Evolutionary conservation across 2,113 vertebrate genomes (phyloP), one percentile per base, ranked within the genome.

Genomic region (Alethe castanea): DNA sequence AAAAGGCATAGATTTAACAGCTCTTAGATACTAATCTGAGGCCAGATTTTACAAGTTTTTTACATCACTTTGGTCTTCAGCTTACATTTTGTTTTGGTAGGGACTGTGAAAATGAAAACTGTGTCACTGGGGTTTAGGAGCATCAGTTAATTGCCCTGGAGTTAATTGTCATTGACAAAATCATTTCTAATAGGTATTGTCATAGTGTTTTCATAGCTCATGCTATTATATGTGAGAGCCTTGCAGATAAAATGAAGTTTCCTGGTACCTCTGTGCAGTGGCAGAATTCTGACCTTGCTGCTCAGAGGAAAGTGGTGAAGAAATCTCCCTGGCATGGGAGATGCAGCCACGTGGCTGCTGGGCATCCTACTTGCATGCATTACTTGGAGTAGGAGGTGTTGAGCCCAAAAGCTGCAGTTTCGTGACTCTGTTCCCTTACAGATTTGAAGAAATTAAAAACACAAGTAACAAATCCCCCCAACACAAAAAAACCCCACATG

Each of bases 321-420:
- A 18, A 72, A 5, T 65, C 65, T 65, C 18, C 15, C 11, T 45
- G 71, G n/a, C 38, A 4, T 29, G 62, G 52, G 56, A 38, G 28
- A 7, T 31, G 29, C 22, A 40, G 59, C 33, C 14, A 3, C 14
- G 0, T 2, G 19, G 24, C 16, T 6, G 3, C 56, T 64, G 42
- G 14, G 14, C 19, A 12, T 17, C 20, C 38, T 64, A 0, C 9
- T 1, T 35, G n/a, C 18, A 52, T 52, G 17, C 40, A 29, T 52
- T 28, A 29, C 16, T 52, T 52, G 45, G 3, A 20, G 14, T 4
- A 38, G 42, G 22, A 19, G 47, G 5, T 18, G 13, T 11, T 33
- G 44, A 82, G 33, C 33, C 18, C 67, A 26, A 48, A 67, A 78
- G 3, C 52, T 74, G 31, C 65, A 38, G 26, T 14, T 86, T 11